Evolutionary conservation across 2,888 invertebrate genomes (phyloP).

Genomic region (Oscheius sp.): DNA sequence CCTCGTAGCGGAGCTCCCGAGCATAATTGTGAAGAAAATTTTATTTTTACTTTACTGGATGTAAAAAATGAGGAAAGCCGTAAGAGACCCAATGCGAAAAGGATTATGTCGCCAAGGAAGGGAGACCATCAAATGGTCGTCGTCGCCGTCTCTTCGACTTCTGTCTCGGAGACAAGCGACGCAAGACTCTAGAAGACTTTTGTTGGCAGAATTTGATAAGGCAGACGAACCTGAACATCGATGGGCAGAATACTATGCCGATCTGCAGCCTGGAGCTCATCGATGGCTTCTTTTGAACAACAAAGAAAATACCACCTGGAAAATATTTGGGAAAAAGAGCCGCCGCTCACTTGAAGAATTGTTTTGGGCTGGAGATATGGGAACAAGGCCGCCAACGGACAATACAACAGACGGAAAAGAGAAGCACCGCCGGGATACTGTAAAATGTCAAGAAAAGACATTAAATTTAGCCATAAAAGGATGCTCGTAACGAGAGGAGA

Average conservation of each 20-base stretch:
- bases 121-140: not conserved
- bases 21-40: no score
- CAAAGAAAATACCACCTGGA: conserved; percentile 39
- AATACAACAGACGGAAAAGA: conserved; percentile 46
- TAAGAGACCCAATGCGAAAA: not conserved
- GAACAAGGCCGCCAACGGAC: conserved; percentile 51
- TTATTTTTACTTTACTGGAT: not conserved
- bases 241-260: conserved; percentile 48
- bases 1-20: no score
- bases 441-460: conserved; percentile 4
- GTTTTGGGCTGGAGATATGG: conserved; percentile 39
- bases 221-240: conserved; percentile 44
- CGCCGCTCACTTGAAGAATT: conserved; percentile 22
- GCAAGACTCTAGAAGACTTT: conserved; percentile 12
- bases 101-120: not conserved
- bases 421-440: conserved; percentile 49
- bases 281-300: conserved; percentile 23
- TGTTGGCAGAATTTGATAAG: not conserved
- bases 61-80: not conserved
- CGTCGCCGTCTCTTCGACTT: conserved; percentile 21
- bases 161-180: conserved; percentile 28
- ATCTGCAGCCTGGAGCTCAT: conserved; percentile 46
- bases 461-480: no score
- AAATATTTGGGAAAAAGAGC: not conserved
- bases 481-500: conserved; percentile 5